Percentiles rank a stretch among this genome's conserved stretches.
Evolutionary conservation across 2,888 invertebrate genomes (phyloP).

Genomic region (Patella depressa): DNA sequence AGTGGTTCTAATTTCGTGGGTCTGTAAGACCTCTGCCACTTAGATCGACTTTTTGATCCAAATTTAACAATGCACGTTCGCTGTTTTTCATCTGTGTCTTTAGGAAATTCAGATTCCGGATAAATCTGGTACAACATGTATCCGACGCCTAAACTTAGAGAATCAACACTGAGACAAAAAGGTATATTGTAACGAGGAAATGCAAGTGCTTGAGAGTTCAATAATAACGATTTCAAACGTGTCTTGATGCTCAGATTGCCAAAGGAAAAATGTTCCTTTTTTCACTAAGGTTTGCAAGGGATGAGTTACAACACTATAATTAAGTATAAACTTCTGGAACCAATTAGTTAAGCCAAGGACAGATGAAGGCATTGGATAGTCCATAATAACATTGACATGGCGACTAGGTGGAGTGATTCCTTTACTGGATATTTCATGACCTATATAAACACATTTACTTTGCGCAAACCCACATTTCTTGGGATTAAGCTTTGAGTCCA

Average conservation of each 20-base stretch:
- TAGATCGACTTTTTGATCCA: no score
- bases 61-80: no score
- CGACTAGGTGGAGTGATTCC: constrained; percentile 21
- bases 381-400: constrained; percentile 3
- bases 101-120: no score
- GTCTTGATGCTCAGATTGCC: constrained; percentile 18
- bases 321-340: constrained; percentile 32
- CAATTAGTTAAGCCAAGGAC: constrained; percentile 28
- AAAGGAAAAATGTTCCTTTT: constrained; percentile 19
- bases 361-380: constrained; percentile 18
- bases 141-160: no score
- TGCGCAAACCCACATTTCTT: constrained; percentile 29
- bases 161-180: constrained; percentile 27
- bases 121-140: no score
- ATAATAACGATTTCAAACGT: constrained; percentile 13
- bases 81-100: no score
- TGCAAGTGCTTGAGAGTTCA: constrained; percentile 20
- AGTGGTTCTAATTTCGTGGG: constrained; percentile 21
- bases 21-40: no score
- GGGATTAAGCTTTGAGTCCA: constrained; percentile 23
- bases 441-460: constrained; percentile 22
- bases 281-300: constrained; percentile 18
- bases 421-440: constrained; percentile 27
- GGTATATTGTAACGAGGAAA: constrained; percentile 23
- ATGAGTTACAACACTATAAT: constrained; percentile 22